phyloP scores from a whole-genome alignment of 2,797 vertebrate species.

The Alosa sapidissima region DNA sequence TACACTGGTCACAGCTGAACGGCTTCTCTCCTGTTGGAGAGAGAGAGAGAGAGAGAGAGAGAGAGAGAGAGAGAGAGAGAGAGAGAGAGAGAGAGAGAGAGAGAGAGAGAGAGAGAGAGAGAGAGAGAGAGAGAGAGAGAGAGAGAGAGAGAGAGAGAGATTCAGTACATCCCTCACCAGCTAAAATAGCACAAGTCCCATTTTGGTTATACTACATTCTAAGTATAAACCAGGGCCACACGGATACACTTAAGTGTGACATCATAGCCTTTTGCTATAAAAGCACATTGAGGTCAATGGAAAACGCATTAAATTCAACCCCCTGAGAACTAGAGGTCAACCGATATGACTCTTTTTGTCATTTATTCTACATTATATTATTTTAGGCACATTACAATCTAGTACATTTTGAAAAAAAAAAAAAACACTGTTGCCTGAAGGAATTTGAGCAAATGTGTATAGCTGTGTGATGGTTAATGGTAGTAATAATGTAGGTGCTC shows the following conservation, averaged over 20 bases:
- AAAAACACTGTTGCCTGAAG: too few species aligned
- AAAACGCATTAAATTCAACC: not conserved
- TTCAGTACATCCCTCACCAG: not conserved
- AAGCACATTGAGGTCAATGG: not conserved
- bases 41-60: too few species aligned
- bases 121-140: too few species aligned
- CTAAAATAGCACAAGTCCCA: not conserved
- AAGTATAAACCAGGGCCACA: not conserved
- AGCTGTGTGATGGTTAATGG: too few species aligned
- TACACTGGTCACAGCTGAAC: conserved; percentile 98
- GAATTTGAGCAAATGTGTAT: too few species aligned
- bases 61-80: too few species aligned
- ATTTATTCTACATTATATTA: too few species aligned
- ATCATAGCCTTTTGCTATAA: not conserved
- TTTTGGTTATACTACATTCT: conserved; percentile 4
- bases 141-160: too few species aligned
- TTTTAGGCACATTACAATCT: too few species aligned
- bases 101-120: not conserved
- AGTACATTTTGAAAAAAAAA: too few species aligned
- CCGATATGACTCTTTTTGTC: too few species aligned
- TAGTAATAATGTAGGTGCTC: too few species aligned
- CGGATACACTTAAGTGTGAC: not conserved
- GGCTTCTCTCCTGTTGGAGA: conserved; percentile 87
- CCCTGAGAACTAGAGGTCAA: not conserved
- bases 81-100: not conserved